These are phyloP conservation scores for Megalurothrips usitatus DNA, from an alignment of 2,888 invertebrate genomes.

Conservation along the genomic window DNA sequence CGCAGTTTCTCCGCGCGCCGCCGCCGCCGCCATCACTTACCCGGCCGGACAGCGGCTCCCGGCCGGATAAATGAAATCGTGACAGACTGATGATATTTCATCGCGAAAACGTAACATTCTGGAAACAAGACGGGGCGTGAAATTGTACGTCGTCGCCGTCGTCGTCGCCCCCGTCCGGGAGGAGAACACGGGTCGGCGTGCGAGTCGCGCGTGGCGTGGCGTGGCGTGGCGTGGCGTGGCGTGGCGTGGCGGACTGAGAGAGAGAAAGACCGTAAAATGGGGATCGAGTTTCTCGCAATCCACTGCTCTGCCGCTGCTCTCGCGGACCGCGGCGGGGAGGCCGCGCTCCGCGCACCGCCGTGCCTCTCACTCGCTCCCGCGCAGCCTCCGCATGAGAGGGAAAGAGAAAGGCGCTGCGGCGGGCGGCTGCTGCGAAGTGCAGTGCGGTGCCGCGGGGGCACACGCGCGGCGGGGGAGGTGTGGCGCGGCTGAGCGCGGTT, in stretches of 20 bases:
- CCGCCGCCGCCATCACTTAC: too few species aligned
- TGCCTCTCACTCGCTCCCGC: too few species aligned
- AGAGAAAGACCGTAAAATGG: background rate
- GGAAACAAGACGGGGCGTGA: conserved; percentile 11
- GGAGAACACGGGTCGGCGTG: background rate
- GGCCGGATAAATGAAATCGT: conserved; percentile 6
- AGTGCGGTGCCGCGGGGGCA: too few species aligned
- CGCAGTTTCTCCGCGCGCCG: too few species aligned
- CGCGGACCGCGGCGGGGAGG: too few species aligned
- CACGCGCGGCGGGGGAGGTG: too few species aligned
- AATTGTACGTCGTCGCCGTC: background rate
- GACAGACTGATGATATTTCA: background rate
- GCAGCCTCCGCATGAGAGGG: too few species aligned
- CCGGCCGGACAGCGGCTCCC: background rate
- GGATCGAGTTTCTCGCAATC: conserved; percentile 1
- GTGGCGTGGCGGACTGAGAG: background rate
- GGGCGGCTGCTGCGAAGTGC: too few species aligned
- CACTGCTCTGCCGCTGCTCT: background rate
- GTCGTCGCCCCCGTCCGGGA: background rate
- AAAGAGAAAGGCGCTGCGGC: too few species aligned
- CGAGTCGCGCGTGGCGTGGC: background rate
- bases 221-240: background rate
- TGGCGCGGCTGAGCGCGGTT: too few species aligned
- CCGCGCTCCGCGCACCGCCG: too few species aligned
- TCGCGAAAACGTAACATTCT: background rate